Percentiles rank a stretch among this genome's conserved stretches.
These are phyloP conservation scores for Lasioglossum oenotherae DNA, from an alignment of 2,888 invertebrate genomes.

Conservation along the genomic window DNA sequence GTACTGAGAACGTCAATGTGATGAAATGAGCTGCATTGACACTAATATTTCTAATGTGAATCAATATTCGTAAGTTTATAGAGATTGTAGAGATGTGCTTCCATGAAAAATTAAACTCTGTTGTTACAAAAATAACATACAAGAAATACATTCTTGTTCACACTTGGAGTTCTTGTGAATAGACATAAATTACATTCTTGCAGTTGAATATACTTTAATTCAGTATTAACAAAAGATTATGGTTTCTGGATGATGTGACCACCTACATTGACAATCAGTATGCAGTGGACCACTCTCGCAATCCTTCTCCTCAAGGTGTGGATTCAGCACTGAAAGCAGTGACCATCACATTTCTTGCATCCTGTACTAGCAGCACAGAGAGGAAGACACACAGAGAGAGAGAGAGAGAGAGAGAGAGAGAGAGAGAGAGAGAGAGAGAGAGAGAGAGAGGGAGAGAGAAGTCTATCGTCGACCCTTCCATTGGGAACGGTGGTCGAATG, in stretches of 20 bases:
- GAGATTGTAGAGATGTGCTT: too few relatives aligned
- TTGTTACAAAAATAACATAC: too few relatives aligned
- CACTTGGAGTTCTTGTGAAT: too few relatives aligned
- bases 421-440: background rate
- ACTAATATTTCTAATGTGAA: too few relatives aligned
- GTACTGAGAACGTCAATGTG: too few relatives aligned
- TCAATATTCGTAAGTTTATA: too few relatives aligned
- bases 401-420: background rate
- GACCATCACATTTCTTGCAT: constrained; percentile 1
- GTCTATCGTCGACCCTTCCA: constrained; percentile 25
- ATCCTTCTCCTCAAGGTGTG: background rate
- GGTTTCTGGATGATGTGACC: background rate
- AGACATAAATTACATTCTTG: background rate
- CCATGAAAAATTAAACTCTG: too few relatives aligned
- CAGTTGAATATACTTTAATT: background rate
- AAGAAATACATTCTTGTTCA: too few relatives aligned
- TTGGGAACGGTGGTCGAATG: constrained; percentile 29
- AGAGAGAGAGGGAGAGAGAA: constrained; percentile 4
- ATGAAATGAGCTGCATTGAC: too few relatives aligned
- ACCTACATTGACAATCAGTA: background rate
- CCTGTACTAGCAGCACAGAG: background rate
- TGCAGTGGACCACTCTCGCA: background rate
- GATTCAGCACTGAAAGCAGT: background rate
- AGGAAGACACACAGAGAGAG: background rate
- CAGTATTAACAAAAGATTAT: background rate